Base-by-base conservation (phyloP, 2,113 vertebrate species). In the Hemichromis elongatus region DNA sequence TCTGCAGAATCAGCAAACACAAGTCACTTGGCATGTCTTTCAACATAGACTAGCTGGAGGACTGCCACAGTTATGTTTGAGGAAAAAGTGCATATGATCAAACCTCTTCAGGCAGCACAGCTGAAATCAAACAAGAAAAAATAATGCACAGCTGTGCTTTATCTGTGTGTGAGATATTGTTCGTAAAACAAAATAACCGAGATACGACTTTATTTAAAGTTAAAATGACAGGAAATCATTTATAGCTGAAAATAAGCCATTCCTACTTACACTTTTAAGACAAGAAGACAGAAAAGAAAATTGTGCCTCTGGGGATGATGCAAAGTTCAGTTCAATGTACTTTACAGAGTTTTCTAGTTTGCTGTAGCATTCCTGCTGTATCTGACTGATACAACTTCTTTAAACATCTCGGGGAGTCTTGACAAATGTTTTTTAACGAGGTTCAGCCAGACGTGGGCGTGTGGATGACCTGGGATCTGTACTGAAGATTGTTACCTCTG, bases 401-500 rank as follows among this genome's bases (percentile, higher is more conserved):
- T 28, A 78, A 85, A 73, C 73, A 61, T 89, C 50, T 84, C 33
- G 9, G 88, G 85, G 66, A 85, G 81, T 84, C 57, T 90, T 83
- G 68, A 55, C 66, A 80, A 90, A 91, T 81, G 81, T 77, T 90
- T 85, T 81, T 86, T 92, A 92, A 84, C 14, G 9, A 90, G 85
- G 55, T 89, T 82, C 61, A 59, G 66, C 57, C 80, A 18, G 50
- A 77, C 47, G 33, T 85, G 83, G 61, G 68, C 73, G 85, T 81
- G 35, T 89, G 82, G 81, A 90, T 91, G 90, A 83, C 82, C 68
- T 33, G 35, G 81, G 42, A 55, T 90, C 30, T 88, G 82, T 78
- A 80, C 42, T 82, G 88, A 90, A 89, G 85, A 89, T 89, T 90
- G 81, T 66, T 86, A 70, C 81, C 81, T 90, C 66, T 92, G 86